These are phyloP conservation scores for Chironomus tepperi DNA, from an alignment of 1,140 invertebrate genomes.

Conservation along the genomic window DNA sequence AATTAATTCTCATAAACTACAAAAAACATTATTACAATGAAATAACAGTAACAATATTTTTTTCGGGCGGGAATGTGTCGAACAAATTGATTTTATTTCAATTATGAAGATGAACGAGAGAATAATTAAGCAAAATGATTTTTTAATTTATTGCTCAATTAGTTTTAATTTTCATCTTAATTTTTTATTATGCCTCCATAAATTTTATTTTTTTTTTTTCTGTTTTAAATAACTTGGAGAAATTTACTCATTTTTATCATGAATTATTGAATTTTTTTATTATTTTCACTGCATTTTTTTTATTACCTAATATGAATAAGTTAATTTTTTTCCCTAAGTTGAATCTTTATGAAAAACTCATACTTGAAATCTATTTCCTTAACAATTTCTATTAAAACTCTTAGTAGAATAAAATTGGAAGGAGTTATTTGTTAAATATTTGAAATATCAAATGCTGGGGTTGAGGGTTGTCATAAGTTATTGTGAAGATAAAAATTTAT, in stretches of 20 bases:
- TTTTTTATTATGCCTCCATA: neutral
- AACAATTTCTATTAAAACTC: no score
- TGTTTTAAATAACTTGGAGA: no score
- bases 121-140: neutral
- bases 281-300: neutral
- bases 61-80: constrained; percentile 22
- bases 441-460: no score
- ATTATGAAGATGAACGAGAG: neutral
- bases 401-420: no score
- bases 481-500: no score
- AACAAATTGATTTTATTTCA: neutral
- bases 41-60: neutral
- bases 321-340: no score
- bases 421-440: no score
- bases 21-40: constrained; percentile 2
- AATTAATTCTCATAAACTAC: neutral
- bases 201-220: neutral
- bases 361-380: no score
- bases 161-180: neutral
- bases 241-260: neutral
- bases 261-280: neutral
- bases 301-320: neutral
- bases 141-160: constrained; percentile 15
- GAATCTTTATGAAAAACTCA: no score
- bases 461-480: no score